Conservation (phyloP, 2,888 invertebrate species). For the Dynastes grantii region DNA sequence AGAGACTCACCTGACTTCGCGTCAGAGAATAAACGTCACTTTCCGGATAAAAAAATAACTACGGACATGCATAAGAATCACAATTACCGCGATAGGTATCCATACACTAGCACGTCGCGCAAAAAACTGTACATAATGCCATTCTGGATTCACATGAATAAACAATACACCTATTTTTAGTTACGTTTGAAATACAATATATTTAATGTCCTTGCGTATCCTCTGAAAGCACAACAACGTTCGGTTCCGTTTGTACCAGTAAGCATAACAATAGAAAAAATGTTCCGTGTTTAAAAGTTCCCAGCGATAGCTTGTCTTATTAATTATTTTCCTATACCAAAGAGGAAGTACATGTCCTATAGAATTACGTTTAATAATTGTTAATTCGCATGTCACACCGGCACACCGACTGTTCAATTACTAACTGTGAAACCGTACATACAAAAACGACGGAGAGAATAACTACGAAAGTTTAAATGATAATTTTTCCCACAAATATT, state of each 20-base stretch:
- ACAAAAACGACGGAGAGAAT: constrained; percentile 12
- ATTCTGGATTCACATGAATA: constrained; percentile 45
- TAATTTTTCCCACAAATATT: constrained; percentile 37
- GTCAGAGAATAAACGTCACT: constrained; percentile 16
- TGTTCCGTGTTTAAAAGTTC: constrained; percentile 21
- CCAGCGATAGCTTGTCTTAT: constrained; percentile 34
- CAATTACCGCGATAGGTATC: constrained; percentile 25
- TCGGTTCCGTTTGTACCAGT: constrained; percentile 24
- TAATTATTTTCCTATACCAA: constrained; percentile 25
- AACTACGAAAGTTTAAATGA: constrained; percentile 12
- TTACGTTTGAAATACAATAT: constrained; percentile 41
- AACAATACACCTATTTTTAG: constrained; percentile 44
- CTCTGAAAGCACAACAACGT: constrained; percentile 22
- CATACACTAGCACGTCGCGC: constrained; percentile 28
- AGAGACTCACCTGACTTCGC: constrained; percentile 31
- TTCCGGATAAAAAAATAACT: constrained; percentile 6
- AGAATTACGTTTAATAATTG: constrained; percentile 24
- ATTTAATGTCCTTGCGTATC: constrained; percentile 43
- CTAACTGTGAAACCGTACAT: constrained; percentile 6
- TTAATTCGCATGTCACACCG: constrained; percentile 28
- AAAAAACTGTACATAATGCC: constrained; percentile 44
- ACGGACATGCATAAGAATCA: constrained; percentile 6
- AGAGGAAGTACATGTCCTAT: constrained; percentile 37
- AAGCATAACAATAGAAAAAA: constrained; percentile 35
- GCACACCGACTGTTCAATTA: constrained; percentile 9